Base-by-base conservation (phyloP, 2,113 vertebrate species). In the Neomonachus schauinslandi region DNA sequence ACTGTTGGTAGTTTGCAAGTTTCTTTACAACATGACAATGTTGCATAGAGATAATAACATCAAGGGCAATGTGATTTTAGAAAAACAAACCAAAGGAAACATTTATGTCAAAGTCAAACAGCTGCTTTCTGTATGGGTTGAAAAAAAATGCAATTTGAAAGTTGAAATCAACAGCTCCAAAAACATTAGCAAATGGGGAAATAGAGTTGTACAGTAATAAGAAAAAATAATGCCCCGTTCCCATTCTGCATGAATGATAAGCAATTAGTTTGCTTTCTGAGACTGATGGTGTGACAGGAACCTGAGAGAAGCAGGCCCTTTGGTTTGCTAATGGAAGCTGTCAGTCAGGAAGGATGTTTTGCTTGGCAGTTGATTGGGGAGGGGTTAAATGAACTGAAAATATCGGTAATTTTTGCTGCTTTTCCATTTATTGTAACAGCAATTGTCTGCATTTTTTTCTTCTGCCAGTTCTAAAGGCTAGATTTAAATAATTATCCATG, bases 331-430 rank as follows among this genome's bases (percentile, higher is more conserved):
- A 98, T 94, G 86, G 89, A 96, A 67, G 65, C 92, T 98, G 98
- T 98, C 98, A 98, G 90, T 92, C 98, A 97, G 96, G 97, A 98
- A 98, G 95, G 98, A 95, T 97, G 97, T 97, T 98, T 98, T 97
- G 95, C 96, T 97, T 99, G 98, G 97, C 97, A 98, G 94, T 84
- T 99, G 97, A 98, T 98, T 99, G 98, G 97, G 98, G 97, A 98
- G 97, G 98, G 97, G 96, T 98, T 98, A 99, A 99, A 99, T 98
- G 98, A 98, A 86, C 97, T 98, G 98, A 98, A 98, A 98, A 98
- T 98, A 98, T 97, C 49, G 53, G 86, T 98, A 97, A 94, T 98
- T 98, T 98, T 98, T 98, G 61, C 93, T 98, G 81, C 96, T 96
- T 98, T 98, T 39, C 82, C 31, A 93, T 94, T 98, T 98, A 97